These are phyloP conservation scores for Strigamia transsilvanica DNA, from an alignment of 2,888 invertebrate genomes.

Conservation along the genomic window DNA sequence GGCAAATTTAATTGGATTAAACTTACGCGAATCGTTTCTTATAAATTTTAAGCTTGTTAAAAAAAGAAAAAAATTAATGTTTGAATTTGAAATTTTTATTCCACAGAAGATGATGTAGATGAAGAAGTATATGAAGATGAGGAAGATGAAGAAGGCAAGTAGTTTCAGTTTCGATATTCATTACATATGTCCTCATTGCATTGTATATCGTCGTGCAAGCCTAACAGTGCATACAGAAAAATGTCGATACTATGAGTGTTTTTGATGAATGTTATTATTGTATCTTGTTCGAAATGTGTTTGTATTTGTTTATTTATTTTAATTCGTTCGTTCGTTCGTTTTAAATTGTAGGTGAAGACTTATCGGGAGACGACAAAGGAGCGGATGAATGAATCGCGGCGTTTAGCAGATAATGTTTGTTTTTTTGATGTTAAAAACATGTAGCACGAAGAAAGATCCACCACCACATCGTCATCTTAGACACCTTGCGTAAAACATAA, in stretches of 20 bases:
- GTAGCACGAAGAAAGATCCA: conserved; percentile 49
- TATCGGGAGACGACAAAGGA: conserved; percentile 32
- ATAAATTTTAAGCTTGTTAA: no score
- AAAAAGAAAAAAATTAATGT: neutral
- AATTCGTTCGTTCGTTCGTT: neutral
- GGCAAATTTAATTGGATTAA: conserved; percentile 3
- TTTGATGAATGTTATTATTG: conserved; percentile 7
- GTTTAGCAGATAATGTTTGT: conserved; percentile 25
- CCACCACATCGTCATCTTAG: conserved; percentile 43
- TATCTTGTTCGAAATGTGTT: neutral
- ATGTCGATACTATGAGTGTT: conserved; percentile 27
- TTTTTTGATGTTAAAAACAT: conserved; percentile 44
- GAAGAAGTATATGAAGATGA: conserved; percentile 41
- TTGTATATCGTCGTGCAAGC: neutral
- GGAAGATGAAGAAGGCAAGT: conserved; percentile 41
- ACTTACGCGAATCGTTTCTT: no score
- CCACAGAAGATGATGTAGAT: conserved; percentile 39
- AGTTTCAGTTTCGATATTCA: conserved; percentile 12
- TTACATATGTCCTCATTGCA: neutral
- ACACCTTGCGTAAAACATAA: conserved; percentile 41
- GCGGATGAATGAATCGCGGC: conserved; percentile 13
- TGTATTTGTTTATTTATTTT: neutral
- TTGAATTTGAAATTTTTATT: conserved; percentile 29
- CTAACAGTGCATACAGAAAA: conserved; percentile 35
- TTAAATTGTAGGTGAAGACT: neutral